These are phyloP conservation scores for Galaxea fascicularis DNA, from an alignment of 92 coral and sea anemone genomes.

Conservation along the genomic window DNA sequence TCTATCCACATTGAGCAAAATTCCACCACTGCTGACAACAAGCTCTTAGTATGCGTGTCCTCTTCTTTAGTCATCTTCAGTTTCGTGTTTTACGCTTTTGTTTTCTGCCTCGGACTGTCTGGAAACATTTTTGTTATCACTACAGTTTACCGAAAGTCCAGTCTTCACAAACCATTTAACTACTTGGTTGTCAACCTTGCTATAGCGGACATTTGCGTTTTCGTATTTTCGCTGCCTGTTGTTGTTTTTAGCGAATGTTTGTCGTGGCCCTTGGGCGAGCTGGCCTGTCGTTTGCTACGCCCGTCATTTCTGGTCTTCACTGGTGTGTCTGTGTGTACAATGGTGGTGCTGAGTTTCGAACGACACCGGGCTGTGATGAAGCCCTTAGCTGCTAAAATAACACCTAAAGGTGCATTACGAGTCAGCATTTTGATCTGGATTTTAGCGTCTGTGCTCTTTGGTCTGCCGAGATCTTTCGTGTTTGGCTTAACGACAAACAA, in stretches of 20 bases:
- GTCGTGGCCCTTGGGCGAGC: slow-evolving; percentile 23
- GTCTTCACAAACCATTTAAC: slow-evolving; percentile 24
- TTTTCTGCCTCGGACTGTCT: slow-evolving; percentile 14
- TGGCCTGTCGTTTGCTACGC: slow-evolving; percentile 17
- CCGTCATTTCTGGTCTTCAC: slow-evolving; percentile 21
- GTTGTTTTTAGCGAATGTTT: slow-evolving; percentile 29
- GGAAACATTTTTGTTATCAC: slow-evolving; percentile 15
- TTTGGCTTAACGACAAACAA: slow-evolving; percentile 20
- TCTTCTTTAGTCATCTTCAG: slow-evolving; percentile 10
- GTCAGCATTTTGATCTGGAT: slow-evolving; percentile 10
- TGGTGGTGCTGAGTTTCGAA: slow-evolving; percentile 33
- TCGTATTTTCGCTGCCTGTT: slow-evolving; percentile 16
- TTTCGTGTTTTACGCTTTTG: slow-evolving; percentile 8
- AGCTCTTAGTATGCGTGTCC: slow-evolving; percentile 14
- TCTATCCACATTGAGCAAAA: neutral
- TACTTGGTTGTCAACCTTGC: slow-evolving; percentile 38
- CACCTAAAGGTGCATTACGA: neutral
- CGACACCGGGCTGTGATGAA: slow-evolving; percentile 17
- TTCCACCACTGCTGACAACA: neutral
- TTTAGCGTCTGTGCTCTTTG: neutral
- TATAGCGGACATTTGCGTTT: slow-evolving; percentile 9
- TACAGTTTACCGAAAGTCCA: slow-evolving; percentile 1
- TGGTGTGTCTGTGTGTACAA: slow-evolving; percentile 38
- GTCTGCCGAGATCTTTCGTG: slow-evolving; percentile 21
- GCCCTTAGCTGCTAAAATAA: slow-evolving; percentile 14